Evolutionary conservation across 2,797 vertebrate species (phyloP), one percentile per base, ranked within the genome.

Genomic region (Denticeps clupeoides): DNA sequence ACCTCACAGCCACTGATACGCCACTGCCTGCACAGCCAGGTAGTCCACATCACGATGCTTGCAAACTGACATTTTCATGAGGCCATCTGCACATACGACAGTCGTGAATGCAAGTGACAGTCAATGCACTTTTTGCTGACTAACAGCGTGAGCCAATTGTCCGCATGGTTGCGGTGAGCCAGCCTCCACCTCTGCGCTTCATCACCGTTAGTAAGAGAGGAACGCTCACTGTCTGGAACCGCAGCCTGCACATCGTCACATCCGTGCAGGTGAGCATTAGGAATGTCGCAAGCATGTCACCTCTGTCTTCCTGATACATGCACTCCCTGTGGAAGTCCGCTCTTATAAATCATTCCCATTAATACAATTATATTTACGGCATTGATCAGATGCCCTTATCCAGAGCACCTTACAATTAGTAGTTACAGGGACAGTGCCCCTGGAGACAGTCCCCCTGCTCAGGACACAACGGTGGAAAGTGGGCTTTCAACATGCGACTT

Each of bases 1-100:
- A 47, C 68, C 29, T n/a, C 53, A 1, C 59, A 74, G 38, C 67
- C 56, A 0, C 45, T 62, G 27, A 53, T 73, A 51, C 57, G 42
- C 51, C 69, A 71, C 61, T 75, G 67, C 51, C 46, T 47, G 3
- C 63, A 50, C 44, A 82, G 76, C 66, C 79, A 73, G 72, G 72
- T 73, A 10, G 12, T 31, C 5, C 2, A 7, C 4, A 15, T 3
- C 2, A 4, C 10, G 31, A 3, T 16, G 4, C 23, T 2, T 7
- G 10, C 7, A 1, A 23, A 25, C 5, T 7, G 4, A 25, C 24
- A 2, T 18, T 19, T 19, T n/a, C n/a, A n/a, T n/a, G n/a, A n/a
- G n/a, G n/a, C n/a, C n/a, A n/a, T n/a, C n/a, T n/a, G n/a, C n/a
- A n/a, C n/a, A n/a, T n/a, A n/a, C n/a, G n/a, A n/a, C n/a, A n/a